Evolutionary conservation across 2,888 invertebrate genomes (phyloP).

Genomic region (Diabrotica balteata): DNA sequence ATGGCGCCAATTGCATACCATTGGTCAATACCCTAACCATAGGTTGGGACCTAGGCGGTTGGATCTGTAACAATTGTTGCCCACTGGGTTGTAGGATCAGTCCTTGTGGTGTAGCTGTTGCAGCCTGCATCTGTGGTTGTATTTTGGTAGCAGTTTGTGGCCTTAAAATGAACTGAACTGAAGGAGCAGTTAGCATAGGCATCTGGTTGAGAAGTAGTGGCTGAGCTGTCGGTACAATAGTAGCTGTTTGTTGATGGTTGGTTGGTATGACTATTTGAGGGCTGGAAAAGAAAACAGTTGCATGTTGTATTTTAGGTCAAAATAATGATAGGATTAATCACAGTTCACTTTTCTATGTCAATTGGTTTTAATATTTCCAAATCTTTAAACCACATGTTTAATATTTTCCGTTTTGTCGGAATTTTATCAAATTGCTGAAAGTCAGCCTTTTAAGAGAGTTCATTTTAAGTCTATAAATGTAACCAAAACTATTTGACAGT

Average conservation of each 20-base stretch:
- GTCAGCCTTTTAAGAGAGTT: no score
- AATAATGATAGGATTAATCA: no score
- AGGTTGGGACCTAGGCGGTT: constrained; percentile 52
- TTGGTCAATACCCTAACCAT: constrained; percentile 69
- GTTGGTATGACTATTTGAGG: constrained; percentile 59
- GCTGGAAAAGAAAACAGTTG: constrained; percentile 43
- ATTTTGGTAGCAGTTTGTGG: constrained; percentile 67
- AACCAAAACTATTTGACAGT: no score
- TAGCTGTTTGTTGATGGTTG: constrained; percentile 52
- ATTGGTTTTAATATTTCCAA: no score
- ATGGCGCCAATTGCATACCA: constrained; percentile 56
- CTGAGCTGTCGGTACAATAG: constrained; percentile 58
- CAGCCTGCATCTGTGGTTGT: constrained; percentile 52
- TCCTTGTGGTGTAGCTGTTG: constrained; percentile 54
- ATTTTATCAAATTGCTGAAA: no score
- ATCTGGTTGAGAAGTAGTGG: constrained; percentile 59
- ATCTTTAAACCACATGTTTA: no score
- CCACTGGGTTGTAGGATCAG: constrained; percentile 56
- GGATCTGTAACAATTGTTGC: constrained; percentile 54
- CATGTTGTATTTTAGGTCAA: constrained; percentile 2
- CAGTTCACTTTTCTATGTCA: no score
- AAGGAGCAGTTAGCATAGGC: constrained; percentile 65
- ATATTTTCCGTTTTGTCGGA: no score
- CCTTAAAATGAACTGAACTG: constrained; percentile 74
- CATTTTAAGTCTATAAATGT: no score